Conservation (phyloP, 2,113 vertebrate species). For the Electrona antarctica region DNA sequence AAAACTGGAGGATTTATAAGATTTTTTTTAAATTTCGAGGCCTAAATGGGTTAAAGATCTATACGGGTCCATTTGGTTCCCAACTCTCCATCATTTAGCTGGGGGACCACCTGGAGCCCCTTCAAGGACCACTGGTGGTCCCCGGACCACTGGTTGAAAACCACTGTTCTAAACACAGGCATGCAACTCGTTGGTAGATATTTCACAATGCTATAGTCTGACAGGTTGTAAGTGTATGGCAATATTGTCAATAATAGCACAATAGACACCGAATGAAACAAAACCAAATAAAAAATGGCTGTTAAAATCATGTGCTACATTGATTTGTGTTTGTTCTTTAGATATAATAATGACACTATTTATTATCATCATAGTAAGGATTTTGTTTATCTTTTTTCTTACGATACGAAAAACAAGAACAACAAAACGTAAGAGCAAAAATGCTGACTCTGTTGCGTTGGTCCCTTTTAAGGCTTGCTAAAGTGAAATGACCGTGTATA, state of each 20-base stretch:
- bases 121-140: no score
- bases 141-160: no score
- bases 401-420: constrained; percentile 35
- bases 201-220: background rate
- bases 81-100: no score
- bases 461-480: constrained; percentile 80
- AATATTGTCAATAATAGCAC: constrained; percentile 40
- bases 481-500: constrained; percentile 54
- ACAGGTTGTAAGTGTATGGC: constrained; percentile 53
- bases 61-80: no score
- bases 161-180: no score
- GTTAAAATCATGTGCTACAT: constrained; percentile 70
- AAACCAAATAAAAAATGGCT: constrained; percentile 10
- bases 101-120: no score
- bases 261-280: constrained; percentile 45
- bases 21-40: no score
- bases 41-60: no score
- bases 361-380: constrained; percentile 51
- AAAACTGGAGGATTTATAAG: no score
- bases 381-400: constrained; percentile 34
- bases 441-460: constrained; percentile 65
- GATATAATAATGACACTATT: constrained; percentile 52
- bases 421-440: constrained; percentile 41
- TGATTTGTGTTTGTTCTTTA: constrained; percentile 48
- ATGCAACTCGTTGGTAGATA: no score